These are phyloP conservation scores for Lydus trimaculatus DNA, from an alignment of 2,888 invertebrate species.

Conservation along the genomic window DNA sequence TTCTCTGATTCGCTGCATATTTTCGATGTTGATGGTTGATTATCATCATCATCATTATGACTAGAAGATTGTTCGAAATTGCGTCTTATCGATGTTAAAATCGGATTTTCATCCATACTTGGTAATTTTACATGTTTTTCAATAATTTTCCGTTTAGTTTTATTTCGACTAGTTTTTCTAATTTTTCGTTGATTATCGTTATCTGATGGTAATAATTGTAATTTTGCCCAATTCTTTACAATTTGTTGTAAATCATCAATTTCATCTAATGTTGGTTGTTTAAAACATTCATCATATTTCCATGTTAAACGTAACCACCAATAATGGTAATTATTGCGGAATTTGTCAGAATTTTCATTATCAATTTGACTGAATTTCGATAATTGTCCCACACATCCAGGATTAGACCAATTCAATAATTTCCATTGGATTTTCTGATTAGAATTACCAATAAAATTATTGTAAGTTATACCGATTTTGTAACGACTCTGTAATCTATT, in stretches of 20 bases:
- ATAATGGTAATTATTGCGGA: slow-evolving; percentile 48
- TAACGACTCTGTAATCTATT: slow-evolving; percentile 46
- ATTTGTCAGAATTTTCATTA: slow-evolving; percentile 46
- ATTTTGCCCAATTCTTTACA: slow-evolving; percentile 21
- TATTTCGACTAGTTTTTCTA: background rate
- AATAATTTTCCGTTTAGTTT: slow-evolving; percentile 18
- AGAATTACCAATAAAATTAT: slow-evolving; percentile 52
- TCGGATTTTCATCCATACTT: slow-evolving; percentile 35
- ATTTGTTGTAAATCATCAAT: slow-evolving; percentile 28
- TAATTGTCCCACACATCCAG: slow-evolving; percentile 48
- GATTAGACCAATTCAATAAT: slow-evolving; percentile 54
- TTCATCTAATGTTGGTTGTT: slow-evolving; percentile 40
- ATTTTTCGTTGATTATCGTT: background rate
- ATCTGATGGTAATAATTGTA: background rate
- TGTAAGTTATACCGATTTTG: slow-evolving; percentile 51
- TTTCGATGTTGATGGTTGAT: background rate
- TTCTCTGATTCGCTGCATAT: slow-evolving; percentile 15
- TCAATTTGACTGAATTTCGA: slow-evolving; percentile 46
- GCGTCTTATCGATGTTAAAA: slow-evolving; percentile 33
- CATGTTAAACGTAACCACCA: slow-evolving; percentile 54
- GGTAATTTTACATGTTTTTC: slow-evolving; percentile 29
- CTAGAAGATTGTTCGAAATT: slow-evolving; percentile 29
- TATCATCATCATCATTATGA: background rate
- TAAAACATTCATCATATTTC: slow-evolving; percentile 50
- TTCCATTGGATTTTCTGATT: slow-evolving; percentile 54